These are phyloP conservation scores for Syngnathus floridae DNA, from an alignment of 2,113 vertebrate genomes.

Conservation along the genomic window DNA sequence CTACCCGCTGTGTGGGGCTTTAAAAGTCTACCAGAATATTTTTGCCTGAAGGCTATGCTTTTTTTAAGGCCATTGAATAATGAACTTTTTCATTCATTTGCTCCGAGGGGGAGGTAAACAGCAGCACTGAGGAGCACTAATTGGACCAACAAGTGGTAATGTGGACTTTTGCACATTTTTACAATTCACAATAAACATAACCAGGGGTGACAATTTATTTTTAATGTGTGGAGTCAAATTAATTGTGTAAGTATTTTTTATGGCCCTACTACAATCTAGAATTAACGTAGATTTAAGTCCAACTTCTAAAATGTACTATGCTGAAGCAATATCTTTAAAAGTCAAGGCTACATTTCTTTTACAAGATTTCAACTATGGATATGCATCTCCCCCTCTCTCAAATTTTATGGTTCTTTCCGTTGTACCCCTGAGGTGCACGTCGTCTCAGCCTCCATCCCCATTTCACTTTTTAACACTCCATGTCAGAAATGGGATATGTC, in stretches of 20 bases:
- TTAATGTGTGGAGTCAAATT: constrained; percentile 1
- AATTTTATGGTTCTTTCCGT: constrained; percentile 47
- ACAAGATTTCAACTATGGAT: constrained; percentile 31
- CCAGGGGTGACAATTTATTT: constrained; percentile 12
- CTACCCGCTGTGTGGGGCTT: constrained; percentile 24
- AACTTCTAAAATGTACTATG: constrained; percentile 9
- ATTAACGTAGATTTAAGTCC: background rate
- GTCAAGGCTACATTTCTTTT: constrained; percentile 32
- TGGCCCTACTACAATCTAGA: no score
- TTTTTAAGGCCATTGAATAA: constrained; percentile 31
- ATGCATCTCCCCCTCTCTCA: constrained; percentile 35
- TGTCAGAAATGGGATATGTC: constrained; percentile 61
- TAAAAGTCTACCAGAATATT: constrained; percentile 31
- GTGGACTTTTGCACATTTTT: constrained; percentile 21
- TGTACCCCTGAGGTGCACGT: constrained; percentile 50
- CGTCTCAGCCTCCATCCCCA: constrained; percentile 51
- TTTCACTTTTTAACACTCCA: constrained; percentile 58
- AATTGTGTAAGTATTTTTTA: no score
- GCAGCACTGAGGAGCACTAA: constrained; percentile 5
- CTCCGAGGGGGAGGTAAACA: constrained; percentile 8
- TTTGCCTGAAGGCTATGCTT: constrained; percentile 50
- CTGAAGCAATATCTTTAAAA: constrained; percentile 36
- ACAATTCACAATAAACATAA: constrained; percentile 16
- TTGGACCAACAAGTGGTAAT: constrained; percentile 19
- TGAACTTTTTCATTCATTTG: constrained; percentile 9